Base-by-base conservation (phyloP, 1,140 invertebrate genomes). In the Zaprionus tsacasi region DNA sequence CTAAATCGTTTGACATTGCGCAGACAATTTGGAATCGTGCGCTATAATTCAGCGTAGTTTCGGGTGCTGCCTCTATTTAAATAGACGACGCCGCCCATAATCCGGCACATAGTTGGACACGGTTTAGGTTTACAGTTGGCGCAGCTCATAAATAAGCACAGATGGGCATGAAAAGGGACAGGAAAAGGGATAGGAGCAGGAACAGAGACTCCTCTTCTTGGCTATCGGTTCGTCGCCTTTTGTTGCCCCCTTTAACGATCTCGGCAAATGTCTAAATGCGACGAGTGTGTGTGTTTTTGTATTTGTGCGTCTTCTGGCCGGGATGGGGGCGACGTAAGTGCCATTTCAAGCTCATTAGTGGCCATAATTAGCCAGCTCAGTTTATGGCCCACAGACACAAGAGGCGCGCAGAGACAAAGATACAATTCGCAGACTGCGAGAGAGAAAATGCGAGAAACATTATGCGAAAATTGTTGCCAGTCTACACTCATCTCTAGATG, bases 291-390 rank as follows among this genome's bases (percentile, higher is more conserved):
- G 17, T 25, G n/a, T n/a, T n/a, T n/a, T 6, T 59, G 15, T 61
- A 12, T 48, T 6, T 48, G 30, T 61, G 13, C 63, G 11, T 21
- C 35, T 54, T 58, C n/a, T 36, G 15, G 33, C 4, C 1, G 10
- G 55, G 55, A 11, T 67, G 63, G 73, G 65, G 58, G 87, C 81
- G 75, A 61, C 40, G 79, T 78, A 87, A 87, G 85, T 88, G 85
- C 82, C 82, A 87, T 87, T 87, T 87, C 83, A 88, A 87, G 83
- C 82, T 87, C 82, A 87, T 87, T 87, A 87, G 82, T 78, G 85
- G 82, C 82, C 83, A 87, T 88, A 87, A 87, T 87, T 87, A 87
- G 82, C 82, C 83, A 80, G 64, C 60, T 64, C 43, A 75, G 80
- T 87, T 87, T 87, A 87, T 87, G 83, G 85, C 80, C 77, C 79